phyloP scores from a whole-genome alignment of 2,113 vertebrate genomes.

The Australoheros scitulus region DNA sequence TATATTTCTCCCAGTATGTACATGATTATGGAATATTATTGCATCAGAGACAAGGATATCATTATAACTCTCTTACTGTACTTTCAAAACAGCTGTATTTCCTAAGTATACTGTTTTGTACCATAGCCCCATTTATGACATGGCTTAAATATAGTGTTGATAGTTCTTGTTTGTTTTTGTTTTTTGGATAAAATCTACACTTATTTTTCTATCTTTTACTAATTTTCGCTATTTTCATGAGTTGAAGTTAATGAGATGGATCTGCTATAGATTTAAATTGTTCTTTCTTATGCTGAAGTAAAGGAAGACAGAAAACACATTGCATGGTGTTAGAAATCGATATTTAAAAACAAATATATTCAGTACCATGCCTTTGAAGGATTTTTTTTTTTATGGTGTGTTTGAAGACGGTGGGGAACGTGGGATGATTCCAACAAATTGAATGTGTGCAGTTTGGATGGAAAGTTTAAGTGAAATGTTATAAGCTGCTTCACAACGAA shows the following conservation, averaged over 20 bases:
- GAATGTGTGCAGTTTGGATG: constrained; percentile 11
- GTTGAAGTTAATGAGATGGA: constrained; percentile 22
- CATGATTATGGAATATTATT: constrained; percentile 63
- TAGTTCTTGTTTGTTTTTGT: constrained; percentile 34
- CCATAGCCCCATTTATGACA: constrained; percentile 47
- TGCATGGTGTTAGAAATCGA: constrained; percentile 39
- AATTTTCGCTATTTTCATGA: constrained; percentile 34
- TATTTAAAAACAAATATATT: constrained; percentile 22
- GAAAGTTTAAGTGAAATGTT: neutral
- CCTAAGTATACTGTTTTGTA: constrained; percentile 57
- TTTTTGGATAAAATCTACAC: constrained; percentile 53
- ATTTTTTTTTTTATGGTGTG: neutral
- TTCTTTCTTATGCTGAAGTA: neutral
- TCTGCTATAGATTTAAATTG: neutral
- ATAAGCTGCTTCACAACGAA: neutral
- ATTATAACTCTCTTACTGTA: constrained; percentile 59
- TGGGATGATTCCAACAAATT: neutral
- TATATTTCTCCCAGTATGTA: constrained; percentile 74
- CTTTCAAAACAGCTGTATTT: constrained; percentile 49
- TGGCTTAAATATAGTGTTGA: constrained; percentile 29
- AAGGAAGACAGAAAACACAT: neutral
- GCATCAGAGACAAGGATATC: constrained; percentile 70
- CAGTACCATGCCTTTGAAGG: neutral
- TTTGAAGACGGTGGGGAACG: neutral
- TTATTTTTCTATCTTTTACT: constrained; percentile 80